These are phyloP conservation scores for Stictonetta naevosa DNA, from an alignment of 2,113 vertebrate genomes.

Conservation along the genomic window DNA sequence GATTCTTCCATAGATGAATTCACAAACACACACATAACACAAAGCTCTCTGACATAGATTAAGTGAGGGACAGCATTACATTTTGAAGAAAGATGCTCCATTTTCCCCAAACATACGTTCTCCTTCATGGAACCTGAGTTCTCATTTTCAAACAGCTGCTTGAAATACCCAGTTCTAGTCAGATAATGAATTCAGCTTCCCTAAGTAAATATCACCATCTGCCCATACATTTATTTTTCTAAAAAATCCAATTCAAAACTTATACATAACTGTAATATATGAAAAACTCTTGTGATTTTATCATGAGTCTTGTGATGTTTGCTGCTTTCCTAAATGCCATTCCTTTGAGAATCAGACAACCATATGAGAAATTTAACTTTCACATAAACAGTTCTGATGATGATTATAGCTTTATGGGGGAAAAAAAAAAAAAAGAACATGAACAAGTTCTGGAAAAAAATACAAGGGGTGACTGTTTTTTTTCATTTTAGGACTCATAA, in stretches of 20 bases:
- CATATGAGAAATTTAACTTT: background rate
- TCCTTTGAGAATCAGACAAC: background rate
- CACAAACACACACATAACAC: background rate
- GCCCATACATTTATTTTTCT: conserved; percentile 39
- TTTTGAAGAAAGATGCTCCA: background rate
- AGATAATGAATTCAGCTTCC: conserved; percentile 61
- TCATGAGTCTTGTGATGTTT: background rate
- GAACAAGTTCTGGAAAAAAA: background rate
- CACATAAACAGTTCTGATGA: background rate
- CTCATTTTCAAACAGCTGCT: conserved; percentile 59
- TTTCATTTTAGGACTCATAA: background rate
- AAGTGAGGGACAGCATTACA: background rate
- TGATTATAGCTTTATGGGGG: background rate
- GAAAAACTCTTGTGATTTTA: background rate
- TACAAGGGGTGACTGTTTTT: background rate
- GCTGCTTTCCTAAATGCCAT: conserved; percentile 1
- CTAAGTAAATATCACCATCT: conserved; percentile 69
- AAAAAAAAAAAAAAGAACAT: background rate
- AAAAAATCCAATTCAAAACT: conserved; percentile 30
- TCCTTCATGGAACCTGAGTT: conserved; percentile 32
- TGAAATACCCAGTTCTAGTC: conserved; percentile 47
- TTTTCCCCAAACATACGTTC: conserved; percentile 48
- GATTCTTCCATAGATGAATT: background rate
- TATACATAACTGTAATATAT: background rate
- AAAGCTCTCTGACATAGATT: background rate